Evolutionary conservation across 2,113 vertebrate genomes (phyloP).

Genomic region (Pitta sordida): DNA sequence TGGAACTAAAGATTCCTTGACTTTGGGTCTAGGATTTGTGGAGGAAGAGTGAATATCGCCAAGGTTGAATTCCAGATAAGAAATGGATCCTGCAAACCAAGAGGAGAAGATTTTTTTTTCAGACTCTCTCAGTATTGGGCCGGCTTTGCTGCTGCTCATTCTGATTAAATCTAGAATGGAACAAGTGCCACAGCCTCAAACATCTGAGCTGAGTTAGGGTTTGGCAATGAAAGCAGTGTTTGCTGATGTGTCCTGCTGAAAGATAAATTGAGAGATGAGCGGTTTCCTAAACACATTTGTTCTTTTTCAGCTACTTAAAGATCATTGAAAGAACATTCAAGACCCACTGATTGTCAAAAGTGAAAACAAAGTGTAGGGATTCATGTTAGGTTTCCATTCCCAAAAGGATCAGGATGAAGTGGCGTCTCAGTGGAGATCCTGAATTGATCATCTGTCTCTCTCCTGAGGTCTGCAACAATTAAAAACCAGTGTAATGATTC

Average conservation of each 20-base stretch:
- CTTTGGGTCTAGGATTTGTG: background rate
- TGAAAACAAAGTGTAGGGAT: background rate
- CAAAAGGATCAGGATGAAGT: background rate
- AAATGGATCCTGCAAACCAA: background rate
- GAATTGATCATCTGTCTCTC: background rate
- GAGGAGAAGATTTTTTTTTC: background rate
- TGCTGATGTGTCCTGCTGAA: background rate
- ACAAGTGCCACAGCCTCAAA: background rate
- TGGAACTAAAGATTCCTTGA: background rate
- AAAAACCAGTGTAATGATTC: background rate
- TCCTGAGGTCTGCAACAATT: background rate
- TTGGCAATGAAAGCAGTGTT: background rate
- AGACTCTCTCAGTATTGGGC: background rate
- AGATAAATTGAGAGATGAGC: background rate
- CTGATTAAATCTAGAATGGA: background rate
- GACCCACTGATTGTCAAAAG: background rate
- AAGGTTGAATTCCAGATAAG: background rate
- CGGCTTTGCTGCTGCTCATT: background rate
- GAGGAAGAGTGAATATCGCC: background rate
- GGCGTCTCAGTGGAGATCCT: background rate
- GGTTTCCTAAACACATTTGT: background rate
- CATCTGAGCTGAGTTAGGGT: background rate
- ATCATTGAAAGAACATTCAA: background rate
- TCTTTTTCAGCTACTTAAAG: background rate
- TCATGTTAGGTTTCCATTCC: background rate